Conservation (phyloP, 2,113 vertebrate genomes). For the Plestiodon gilberti region DNA sequence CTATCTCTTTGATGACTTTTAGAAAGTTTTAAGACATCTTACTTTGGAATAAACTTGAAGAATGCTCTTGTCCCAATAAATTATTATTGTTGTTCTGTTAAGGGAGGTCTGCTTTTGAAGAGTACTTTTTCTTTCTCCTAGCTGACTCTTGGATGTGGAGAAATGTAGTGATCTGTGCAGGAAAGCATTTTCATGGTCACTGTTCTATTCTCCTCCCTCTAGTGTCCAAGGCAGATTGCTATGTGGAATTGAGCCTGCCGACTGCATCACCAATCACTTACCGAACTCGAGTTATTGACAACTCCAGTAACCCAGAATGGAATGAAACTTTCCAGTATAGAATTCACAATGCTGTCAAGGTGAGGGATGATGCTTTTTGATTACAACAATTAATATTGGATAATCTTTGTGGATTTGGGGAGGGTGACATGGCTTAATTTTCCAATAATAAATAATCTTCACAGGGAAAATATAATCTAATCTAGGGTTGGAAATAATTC, state of each 20-base stretch:
- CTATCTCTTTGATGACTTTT: too few relatives aligned
- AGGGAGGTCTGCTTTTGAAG: background rate
- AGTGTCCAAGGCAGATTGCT: conserved; percentile 83
- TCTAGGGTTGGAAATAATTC: background rate
- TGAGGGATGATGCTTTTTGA: conserved; percentile 25
- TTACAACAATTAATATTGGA: background rate
- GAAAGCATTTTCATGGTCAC: background rate
- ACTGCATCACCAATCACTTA: conserved; percentile 66
- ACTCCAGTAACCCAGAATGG: conserved; percentile 80
- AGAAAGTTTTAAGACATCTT: background rate
- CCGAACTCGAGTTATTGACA: conserved; percentile 74
- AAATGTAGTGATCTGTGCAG: background rate
- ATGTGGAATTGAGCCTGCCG: conserved; percentile 75
- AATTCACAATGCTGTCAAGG: conserved; percentile 78
- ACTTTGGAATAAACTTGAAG: background rate
- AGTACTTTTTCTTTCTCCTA: background rate
- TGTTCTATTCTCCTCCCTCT: background rate
- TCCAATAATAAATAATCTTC: background rate
- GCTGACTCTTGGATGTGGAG: background rate
- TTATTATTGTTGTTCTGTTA: conserved; percentile 10
- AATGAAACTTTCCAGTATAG: conserved; percentile 79
- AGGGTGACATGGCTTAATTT: background rate
- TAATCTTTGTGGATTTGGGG: background rate
- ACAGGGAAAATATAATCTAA: background rate
- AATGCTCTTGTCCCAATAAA: rapidly evolving